These are phyloP conservation scores for Lerista edwardsae DNA, from an alignment of 2,797 vertebrate genomes.

Conservation along the genomic window DNA sequence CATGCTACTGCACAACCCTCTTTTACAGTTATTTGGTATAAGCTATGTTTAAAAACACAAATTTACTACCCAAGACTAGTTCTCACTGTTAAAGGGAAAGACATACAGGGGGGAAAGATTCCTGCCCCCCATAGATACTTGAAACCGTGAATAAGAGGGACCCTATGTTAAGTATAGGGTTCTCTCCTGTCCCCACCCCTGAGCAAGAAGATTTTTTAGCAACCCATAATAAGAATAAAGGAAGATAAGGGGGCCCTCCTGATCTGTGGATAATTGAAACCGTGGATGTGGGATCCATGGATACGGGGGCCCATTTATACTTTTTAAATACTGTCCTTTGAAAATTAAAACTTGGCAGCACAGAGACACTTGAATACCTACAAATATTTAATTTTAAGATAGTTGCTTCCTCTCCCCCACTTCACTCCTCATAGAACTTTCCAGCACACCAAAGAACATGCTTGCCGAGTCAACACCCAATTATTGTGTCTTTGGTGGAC, in stretches of 20 bases:
- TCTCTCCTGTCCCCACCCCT: too few species aligned
- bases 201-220: too few species aligned
- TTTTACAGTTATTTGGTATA: neutral
- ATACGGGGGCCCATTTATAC: too few species aligned
- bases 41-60: neutral
- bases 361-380: neutral
- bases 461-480: conserved; percentile 64
- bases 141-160: too few species aligned
- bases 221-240: too few species aligned
- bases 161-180: too few species aligned
- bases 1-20: neutral
- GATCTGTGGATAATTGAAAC: too few species aligned
- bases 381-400: neutral
- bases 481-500: conserved; percentile 69
- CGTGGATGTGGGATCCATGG: too few species aligned
- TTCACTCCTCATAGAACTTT: neutral
- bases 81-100: neutral
- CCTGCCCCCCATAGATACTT: too few species aligned
- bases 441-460: conserved; percentile 36
- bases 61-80: neutral
- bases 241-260: too few species aligned
- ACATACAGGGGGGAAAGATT: too few species aligned
- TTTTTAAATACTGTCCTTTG: neutral
- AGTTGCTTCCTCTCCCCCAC: neutral
- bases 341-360: neutral